Base-by-base conservation (phyloP, 2,888 invertebrate species). In the Trachelus iudaicus region DNA sequence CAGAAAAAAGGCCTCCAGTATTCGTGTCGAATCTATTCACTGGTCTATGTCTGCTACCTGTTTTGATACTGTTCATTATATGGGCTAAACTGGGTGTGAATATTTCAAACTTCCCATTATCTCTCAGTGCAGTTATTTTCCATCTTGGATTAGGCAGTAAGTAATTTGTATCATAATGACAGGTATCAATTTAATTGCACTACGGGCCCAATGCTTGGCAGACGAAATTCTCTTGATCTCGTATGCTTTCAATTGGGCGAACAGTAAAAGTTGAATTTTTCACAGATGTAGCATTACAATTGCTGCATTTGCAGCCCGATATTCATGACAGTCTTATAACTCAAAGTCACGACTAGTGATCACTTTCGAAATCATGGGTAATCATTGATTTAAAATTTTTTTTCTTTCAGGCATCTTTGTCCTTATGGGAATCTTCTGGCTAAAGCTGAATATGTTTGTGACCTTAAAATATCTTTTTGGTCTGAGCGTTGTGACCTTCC, bases 381-480 rank as follows among this genome's bases (percentile, higher is more conserved):
- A 40, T 35, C 34, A 56, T 83, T 79, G 75, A 80, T 34, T 37
- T 69, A 33, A 35, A 69, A 30, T 76, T 33, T 81, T 81, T 79
- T 78, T 83, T 82, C 83, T 92, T 92, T 30, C 93, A 96, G 97
- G 94, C 37, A 98, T 98, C 79, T 96, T 99, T 88, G 94, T 93
- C 0, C 94, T 99, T 77, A 99, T 98, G 93, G 95, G 94, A 77
- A 92, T 96, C 87, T 98, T 99, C 93, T 99, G 99, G 98, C 92
- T 98, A 85, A 94, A 96, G 89, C 93, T 99, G 86, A 96, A 98
- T 89, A 99, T 99, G 99, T 99, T 99, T 93, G 95, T 96, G 84
- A 98, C 99, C 31, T 93, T 98, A 87, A 96, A 97, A 85, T 98
- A 97, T 93, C 94, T 99, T 86, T 93, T 96, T 83, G 95, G 97